Evolutionary conservation across 1,140 invertebrate species (phyloP), one percentile per base, ranked within the genome.

Genomic region (Diuraphis noxia): DNA sequence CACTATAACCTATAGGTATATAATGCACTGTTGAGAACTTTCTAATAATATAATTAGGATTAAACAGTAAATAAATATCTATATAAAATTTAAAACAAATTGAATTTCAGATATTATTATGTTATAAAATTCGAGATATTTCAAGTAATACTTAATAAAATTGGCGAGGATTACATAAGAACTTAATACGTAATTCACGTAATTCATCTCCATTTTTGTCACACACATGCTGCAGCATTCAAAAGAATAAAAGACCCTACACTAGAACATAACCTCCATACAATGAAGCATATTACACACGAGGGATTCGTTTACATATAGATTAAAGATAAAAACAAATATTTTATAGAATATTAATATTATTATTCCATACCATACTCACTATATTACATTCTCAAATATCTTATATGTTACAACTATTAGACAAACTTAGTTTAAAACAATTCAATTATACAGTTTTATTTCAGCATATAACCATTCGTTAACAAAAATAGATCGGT

Each of bases 31-130:
- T 86, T 52, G 30, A 52, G 1, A 52, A 86, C 43, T 86, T 52
- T 86, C 43, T 34, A 86, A 86, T 86, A 86, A 86, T 86, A 86
- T 86, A 38, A 52, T 23, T 34, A 21, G 23, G 36, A 86, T 82
- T 30, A 13, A 82, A 40, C n/a, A n/a, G 56, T 72, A 72, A 72
- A 72, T 72, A 72, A 30, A 13, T 17, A 72, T n/a, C n/a, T n/a
- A 19, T n/a, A n/a, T 17, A n/a, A 72, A 34, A 72, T 72, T n/a
- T n/a, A n/a, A 72, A 72, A 72, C 19, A 72, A 72, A 72, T 72
- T 72, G 30, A n/a, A 63, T 63, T 63, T 63, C 0, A n/a, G 4
- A 72, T n/a, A 72, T 17, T n/a, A 72, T 13, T n/a, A 9, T 72
- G 34, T 17, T n/a, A 72, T 17, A 72, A 13, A n/a, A 0, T 10